Conservation (phyloP, 53 echinoderm and acorn worm species). For the Henricia sp. region DNA sequence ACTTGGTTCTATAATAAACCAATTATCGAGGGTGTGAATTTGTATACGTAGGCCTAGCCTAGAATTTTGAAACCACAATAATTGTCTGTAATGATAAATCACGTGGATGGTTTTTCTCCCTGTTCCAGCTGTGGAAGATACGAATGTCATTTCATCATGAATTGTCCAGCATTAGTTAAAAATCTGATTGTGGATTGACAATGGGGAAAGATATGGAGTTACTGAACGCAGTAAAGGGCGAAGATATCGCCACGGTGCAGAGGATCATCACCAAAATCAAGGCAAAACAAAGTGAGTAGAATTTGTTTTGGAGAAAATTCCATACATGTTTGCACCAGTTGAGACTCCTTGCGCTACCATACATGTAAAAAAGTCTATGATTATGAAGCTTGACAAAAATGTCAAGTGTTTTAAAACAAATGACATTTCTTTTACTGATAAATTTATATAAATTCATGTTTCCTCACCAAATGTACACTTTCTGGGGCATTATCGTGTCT, state of each 20-base stretch:
- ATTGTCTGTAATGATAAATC: not conserved
- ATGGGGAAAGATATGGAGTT: conserved; percentile 97
- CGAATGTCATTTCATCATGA: not conserved
- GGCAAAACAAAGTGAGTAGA: conserved; percentile 84
- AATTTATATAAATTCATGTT: too few species aligned
- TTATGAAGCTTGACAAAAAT: too few species aligned
- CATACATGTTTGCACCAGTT: too few species aligned
- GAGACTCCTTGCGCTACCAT: too few species aligned
- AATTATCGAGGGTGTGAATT: not conserved
- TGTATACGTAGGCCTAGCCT: not conserved
- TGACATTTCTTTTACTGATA: too few species aligned
- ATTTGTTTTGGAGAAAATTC: not conserved
- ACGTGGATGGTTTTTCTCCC: not conserved
- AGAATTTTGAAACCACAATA: conserved; percentile 5
- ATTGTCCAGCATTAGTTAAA: not conserved
- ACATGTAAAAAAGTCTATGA: too few species aligned
- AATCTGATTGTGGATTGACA: not conserved
- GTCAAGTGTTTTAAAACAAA: too few species aligned
- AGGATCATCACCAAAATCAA: conserved; percentile 84
- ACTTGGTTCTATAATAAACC: not conserved
- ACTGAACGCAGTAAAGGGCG: conserved; percentile 87
- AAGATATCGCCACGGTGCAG: conserved; percentile 80
- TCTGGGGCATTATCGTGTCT: too few species aligned
- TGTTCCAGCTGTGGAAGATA: not conserved
- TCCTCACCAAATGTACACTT: too few species aligned